Conservation (phyloP, 2,797 vertebrate species). For the Garrulus glandarius region DNA sequence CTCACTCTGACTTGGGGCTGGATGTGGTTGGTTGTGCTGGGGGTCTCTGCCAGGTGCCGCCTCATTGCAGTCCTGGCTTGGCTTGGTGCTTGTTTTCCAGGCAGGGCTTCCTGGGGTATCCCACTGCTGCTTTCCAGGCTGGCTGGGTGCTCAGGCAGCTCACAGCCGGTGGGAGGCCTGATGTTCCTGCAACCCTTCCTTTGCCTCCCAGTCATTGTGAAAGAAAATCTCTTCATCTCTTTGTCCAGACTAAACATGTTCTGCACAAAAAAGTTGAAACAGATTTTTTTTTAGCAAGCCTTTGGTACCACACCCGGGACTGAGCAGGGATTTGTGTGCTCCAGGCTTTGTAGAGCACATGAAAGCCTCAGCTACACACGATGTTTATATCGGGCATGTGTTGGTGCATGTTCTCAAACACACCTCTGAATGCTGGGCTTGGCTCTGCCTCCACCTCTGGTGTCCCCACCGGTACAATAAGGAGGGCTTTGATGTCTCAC, state of each 20-base stretch:
- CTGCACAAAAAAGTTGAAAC: neutral
- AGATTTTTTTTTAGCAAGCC: neutral
- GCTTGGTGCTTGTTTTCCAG: too few species aligned
- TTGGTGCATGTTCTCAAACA: neutral
- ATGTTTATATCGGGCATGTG: neutral
- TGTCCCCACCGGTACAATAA: neutral
- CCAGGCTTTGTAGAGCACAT: neutral
- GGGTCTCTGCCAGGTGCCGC: neutral
- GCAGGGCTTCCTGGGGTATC: neutral
- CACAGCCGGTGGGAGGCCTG: neutral
- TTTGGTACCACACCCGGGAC: neutral
- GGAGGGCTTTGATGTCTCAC: neutral
- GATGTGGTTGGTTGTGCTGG: accelerated
- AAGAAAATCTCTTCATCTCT: neutral
- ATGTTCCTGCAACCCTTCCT: neutral
- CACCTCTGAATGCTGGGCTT: neutral
- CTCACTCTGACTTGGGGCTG: accelerated
- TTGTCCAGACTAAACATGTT: neutral
- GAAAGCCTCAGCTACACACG: neutral
- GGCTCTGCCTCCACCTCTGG: neutral
- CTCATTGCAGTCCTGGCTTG: accelerated
- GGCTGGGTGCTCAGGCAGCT: neutral
- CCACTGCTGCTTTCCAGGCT: neutral
- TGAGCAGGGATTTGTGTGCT: neutral
- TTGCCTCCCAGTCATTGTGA: neutral